phyloP scores from a whole-genome alignment of 2,888 invertebrate genomes.

The Loripinus fragilis region DNA sequence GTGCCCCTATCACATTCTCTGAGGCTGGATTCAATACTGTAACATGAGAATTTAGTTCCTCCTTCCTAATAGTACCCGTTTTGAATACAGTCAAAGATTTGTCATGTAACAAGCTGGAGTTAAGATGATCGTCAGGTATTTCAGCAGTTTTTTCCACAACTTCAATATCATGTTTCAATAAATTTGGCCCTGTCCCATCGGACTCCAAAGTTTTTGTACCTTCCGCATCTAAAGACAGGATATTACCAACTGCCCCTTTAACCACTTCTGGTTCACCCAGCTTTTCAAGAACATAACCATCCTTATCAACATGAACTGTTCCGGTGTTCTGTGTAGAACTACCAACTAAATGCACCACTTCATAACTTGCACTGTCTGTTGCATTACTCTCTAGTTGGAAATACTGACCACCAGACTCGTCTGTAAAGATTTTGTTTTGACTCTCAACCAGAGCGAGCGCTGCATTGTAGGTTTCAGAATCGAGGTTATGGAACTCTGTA shows the following conservation, averaged over 20 bases:
- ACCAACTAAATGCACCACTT: neutral
- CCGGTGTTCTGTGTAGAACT: neutral
- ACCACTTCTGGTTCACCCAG: neutral
- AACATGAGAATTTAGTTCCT: neutral
- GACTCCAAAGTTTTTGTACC: too few relatives aligned
- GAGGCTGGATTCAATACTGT: neutral
- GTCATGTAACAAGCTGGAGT: neutral
- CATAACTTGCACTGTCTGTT: neutral
- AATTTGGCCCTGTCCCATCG: neutral
- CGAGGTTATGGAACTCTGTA: too few relatives aligned
- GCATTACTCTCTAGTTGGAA: neutral
- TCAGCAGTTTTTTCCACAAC: conserved; percentile 4
- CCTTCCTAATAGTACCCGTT: neutral
- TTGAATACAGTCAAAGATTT: neutral
- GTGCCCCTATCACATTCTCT: too few relatives aligned
- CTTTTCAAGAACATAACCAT: neutral
- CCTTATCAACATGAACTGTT: neutral
- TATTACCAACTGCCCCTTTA: too few relatives aligned
- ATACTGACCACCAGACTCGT: conserved; percentile 4
- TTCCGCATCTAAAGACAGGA: too few relatives aligned
- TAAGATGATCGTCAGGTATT: neutral
- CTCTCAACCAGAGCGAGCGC: conserved; percentile 3
- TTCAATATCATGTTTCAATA: neutral
- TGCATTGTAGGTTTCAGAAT: conserved; percentile 17
- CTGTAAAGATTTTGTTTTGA: conserved; percentile 10